Evolutionary conservation across 2,113 vertebrate genomes (phyloP), one percentile per base, ranked within the genome.

Genomic region (Pongo abelii): DNA sequence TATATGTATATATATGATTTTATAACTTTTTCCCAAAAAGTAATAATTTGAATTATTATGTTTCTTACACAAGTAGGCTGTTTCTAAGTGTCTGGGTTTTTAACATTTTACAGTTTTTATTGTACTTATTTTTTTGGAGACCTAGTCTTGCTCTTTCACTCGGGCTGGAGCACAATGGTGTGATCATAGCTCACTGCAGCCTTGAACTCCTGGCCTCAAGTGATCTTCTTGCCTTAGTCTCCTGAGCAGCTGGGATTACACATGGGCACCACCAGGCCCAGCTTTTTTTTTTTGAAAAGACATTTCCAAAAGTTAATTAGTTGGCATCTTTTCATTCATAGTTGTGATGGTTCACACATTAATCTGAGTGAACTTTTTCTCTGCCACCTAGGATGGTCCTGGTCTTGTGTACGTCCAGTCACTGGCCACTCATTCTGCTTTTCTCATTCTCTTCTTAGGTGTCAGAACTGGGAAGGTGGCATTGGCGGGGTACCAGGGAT

Each of bases 391-490:
- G 57, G 38, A 5, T 46, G 22, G 32, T 38, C 35, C 69, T 69
- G 32, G 17, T 4, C 55, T 46, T n/a, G 10, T 64, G 35, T 3
- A 3, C 43, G 8, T 22, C 18, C 20, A 5, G 35, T 23, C 40
- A 11, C 35, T 16, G 8, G 57, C 35, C 11, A 0, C 43, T 84
- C 61, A 23, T 14, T 50, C n/a, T 40, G n/a, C 59, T 89, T 75
- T 79, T 89, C 79, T 93, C 72, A 3, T 46, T 90, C 27, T 83
- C 46, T 69, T 77, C 6, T 14, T 95, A 99, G 99, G 96, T 99
- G 99, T 98, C 99, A 99, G 98, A 99, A 99, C 97, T 99, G 99
- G 99, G 99, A 99, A 96, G 99, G 99, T 0, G 99, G 99, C 91
- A 99, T 99, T 0, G 99, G 99, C 0, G 99, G 99, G 0, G 99